Percentiles rank a stretch among this genome's conserved stretches.
Evolutionary conservation across 2,113 vertebrate species (phyloP).

Genomic region (Erpornis zantholeuca): DNA sequence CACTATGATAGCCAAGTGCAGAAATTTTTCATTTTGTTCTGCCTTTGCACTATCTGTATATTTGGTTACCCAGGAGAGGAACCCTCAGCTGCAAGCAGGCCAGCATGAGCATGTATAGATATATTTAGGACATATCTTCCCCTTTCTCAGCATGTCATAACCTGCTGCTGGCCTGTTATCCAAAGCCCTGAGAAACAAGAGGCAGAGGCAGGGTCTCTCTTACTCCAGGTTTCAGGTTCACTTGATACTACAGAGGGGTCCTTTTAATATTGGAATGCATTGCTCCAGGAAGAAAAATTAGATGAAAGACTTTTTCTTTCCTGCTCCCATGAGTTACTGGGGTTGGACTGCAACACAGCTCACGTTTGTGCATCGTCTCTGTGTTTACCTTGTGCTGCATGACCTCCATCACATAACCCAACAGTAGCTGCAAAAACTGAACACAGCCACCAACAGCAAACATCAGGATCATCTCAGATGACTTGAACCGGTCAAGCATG

Average conservation of each 20-base stretch:
- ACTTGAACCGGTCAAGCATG: background rate
- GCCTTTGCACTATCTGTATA: background rate
- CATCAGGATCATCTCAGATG: background rate
- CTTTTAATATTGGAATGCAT: background rate
- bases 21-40: background rate
- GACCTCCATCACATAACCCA: too few species aligned
- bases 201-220: background rate
- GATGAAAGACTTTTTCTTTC: background rate
- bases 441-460: background rate
- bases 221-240: background rate
- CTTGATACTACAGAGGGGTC: background rate
- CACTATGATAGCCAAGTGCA: fast-evolving
- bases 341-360: fast-evolving
- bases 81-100: background rate
- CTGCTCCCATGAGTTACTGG: background rate
- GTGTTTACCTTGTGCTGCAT: background rate
- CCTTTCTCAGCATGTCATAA: background rate
- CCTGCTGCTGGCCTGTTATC: background rate
- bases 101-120: background rate
- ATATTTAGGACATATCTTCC: background rate
- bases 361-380: background rate
- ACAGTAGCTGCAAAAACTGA: background rate
- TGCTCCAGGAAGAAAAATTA: background rate
- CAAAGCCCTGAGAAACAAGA: background rate
- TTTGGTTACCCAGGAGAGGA: background rate